These are phyloP conservation scores for Oncorhynchus nerka DNA, from an alignment of 2,113 vertebrate species.

Conservation along the genomic window DNA sequence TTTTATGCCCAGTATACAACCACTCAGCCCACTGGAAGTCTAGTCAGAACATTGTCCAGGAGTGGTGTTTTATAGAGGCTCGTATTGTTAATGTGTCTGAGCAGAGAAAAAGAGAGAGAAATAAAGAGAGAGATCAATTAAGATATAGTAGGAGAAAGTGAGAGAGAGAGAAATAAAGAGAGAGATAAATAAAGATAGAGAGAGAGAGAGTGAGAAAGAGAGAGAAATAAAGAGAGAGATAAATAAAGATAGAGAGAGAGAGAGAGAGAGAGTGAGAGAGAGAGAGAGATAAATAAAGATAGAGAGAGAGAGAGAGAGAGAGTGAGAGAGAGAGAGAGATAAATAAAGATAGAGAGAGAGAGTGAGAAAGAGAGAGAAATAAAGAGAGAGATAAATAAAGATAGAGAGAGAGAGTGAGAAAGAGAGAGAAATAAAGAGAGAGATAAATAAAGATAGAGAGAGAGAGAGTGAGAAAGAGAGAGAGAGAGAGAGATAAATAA, in stretches of 20 bases:
- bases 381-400: neutral
- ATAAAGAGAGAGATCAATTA: neutral
- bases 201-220: neutral
- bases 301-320: no score
- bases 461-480: conserved; percentile 16
- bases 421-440: neutral
- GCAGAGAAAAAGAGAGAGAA: conserved; percentile 18
- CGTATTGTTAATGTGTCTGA: conserved; percentile 70
- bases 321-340: neutral
- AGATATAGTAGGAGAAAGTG: neutral
- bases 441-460: neutral
- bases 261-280: conserved; percentile 11
- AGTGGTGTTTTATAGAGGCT: conserved; percentile 63
- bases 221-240: conserved; percentile 15
- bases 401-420: neutral
- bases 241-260: conserved; percentile 22
- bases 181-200: no score
- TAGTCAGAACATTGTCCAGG: conserved; percentile 55
- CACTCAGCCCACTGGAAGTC: conserved; percentile 51
- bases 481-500: neutral
- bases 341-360: neutral
- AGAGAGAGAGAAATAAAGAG: no score
- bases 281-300: conserved; percentile 8
- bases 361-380: neutral
- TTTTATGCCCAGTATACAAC: conserved; percentile 37